Conservation (phyloP, 2,113 vertebrate genomes). For the Edolisoma coerulescens region DNA sequence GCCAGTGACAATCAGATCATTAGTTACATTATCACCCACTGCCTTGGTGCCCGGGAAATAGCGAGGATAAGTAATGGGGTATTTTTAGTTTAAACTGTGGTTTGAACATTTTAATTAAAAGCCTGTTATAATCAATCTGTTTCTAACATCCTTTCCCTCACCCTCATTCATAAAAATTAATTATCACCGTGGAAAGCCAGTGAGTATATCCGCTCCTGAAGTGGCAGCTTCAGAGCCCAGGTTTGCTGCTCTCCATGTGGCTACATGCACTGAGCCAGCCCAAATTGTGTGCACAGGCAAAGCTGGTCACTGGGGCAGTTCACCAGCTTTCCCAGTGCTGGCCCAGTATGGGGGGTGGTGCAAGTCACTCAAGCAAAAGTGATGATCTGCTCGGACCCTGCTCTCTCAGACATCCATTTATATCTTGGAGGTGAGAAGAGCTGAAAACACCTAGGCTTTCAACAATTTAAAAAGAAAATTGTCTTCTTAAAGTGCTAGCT, state of each 20-base stretch:
- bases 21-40: not conserved
- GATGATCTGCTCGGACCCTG: not conserved
- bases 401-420: not conserved
- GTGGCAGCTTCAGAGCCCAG: not conserved
- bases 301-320: not conserved
- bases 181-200: not conserved
- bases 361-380: not conserved
- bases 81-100: slow-evolving; percentile 27
- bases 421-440: not conserved
- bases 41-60: not conserved
- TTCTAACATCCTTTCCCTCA: not conserved
- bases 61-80: not conserved
- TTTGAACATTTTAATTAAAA: slow-evolving; percentile 33
- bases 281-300: fast-evolving
- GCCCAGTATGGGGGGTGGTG: fast-evolving
- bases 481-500: not conserved
- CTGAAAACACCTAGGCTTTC: not conserved
- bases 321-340: not conserved
- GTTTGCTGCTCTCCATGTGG: not conserved
- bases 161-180: slow-evolving; percentile 1
- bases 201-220: not conserved
- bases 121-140: slow-evolving; percentile 2
- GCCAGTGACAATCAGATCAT: not conserved
- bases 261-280: fast-evolving
- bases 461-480: not conserved